A percentile compares a stretch with the other conserved stretches of the same genome.
These are phyloP conservation scores for Heliconius nattereri DNA, from an alignment of 1,140 invertebrate species.

Conservation along the genomic window DNA sequence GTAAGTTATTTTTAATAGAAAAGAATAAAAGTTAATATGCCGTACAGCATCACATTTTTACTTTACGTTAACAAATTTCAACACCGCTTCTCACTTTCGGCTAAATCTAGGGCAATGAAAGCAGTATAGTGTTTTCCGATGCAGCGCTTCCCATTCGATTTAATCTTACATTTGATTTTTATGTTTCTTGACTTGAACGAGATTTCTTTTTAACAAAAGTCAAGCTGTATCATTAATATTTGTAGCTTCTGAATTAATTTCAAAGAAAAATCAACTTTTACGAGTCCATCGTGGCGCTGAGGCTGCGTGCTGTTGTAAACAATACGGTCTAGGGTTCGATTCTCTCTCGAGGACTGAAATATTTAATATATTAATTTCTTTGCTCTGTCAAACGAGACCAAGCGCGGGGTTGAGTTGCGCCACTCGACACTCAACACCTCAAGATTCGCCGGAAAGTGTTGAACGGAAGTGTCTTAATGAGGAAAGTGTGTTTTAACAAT, in stretches of 20 bases:
- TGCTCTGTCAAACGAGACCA: too few species aligned
- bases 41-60: background rate
- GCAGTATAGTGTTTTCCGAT: slow-evolving; percentile 1
- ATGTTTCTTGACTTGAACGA: background rate
- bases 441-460: too few species aligned
- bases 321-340: too few species aligned
- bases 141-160: background rate
- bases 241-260: background rate
- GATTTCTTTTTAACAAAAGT: background rate
- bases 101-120: slow-evolving; percentile 1
- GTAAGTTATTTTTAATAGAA: background rate
- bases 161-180: background rate
- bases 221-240: background rate
- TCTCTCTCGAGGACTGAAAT: too few species aligned
- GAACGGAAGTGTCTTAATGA: too few species aligned
- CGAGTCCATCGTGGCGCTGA: too few species aligned
- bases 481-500: too few species aligned
- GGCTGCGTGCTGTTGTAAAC: too few species aligned
- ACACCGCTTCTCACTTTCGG: background rate
- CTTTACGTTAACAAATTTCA: background rate
- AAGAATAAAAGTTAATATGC: background rate
- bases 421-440: too few species aligned
- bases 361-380: too few species aligned
- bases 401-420: too few species aligned
- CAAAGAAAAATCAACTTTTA: background rate